Evolutionary conservation across 2,797 vertebrate species (phyloP).

Genomic region (Odontamblyopus lacepedii): DNA sequence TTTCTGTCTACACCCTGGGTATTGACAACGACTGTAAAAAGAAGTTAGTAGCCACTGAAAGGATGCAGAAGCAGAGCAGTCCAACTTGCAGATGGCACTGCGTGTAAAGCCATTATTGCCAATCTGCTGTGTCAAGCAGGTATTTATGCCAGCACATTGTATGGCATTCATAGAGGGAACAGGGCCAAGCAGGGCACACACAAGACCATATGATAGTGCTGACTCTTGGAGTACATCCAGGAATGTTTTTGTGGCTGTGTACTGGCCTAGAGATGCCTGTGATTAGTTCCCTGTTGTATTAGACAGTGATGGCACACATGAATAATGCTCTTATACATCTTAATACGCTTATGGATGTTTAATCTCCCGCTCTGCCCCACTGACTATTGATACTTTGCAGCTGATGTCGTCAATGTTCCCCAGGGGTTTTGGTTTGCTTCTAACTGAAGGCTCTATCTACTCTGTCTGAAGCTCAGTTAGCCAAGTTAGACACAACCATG

Average conservation of each 20-base stretch:
- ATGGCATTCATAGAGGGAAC: slow-evolving; percentile 65
- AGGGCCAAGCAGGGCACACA: slow-evolving; percentile 53
- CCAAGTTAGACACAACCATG: too few species aligned
- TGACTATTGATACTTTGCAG: slow-evolving; percentile 53
- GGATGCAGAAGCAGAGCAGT: slow-evolving; percentile 56
- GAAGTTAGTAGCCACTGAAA: slow-evolving; percentile 40
- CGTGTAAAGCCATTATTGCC: slow-evolving; percentile 76
- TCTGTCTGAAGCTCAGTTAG: too few species aligned
- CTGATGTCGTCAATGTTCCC: too few species aligned
- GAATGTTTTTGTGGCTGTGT: slow-evolving; percentile 48
- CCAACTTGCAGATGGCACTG: slow-evolving; percentile 72
- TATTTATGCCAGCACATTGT: slow-evolving; percentile 73
- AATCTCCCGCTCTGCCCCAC: slow-evolving; percentile 62
- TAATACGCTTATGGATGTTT: slow-evolving; percentile 79
- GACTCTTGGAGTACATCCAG: slow-evolving; percentile 68
- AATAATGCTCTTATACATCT: slow-evolving; percentile 76
- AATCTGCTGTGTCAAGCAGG: slow-evolving; percentile 79
- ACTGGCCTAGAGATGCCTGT: slow-evolving; percentile 38
- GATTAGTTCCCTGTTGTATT: slow-evolving; percentile 66
- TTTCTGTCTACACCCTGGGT: slow-evolving; percentile 30
- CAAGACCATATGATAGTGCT: slow-evolving; percentile 60
- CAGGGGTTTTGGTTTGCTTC: too few species aligned
- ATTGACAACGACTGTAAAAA: slow-evolving; percentile 34
- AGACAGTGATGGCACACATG: slow-evolving; percentile 55
- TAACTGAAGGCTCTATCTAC: too few species aligned